These are phyloP conservation scores for Netelia inedita DNA, from an alignment of 2,888 invertebrate species.

Conservation along the genomic window DNA sequence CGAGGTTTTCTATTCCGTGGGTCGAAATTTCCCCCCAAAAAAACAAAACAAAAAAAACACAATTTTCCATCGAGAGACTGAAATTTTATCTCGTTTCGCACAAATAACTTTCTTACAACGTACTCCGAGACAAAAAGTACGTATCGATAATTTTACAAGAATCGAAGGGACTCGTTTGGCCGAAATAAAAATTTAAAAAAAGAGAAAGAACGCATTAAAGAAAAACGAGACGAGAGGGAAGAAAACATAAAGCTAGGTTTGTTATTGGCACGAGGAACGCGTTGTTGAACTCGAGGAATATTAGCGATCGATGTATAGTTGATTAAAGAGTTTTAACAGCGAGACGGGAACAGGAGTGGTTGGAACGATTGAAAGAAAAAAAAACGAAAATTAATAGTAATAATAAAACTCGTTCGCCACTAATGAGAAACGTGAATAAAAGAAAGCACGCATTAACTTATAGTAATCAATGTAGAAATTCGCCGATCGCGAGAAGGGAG, in stretches of 20 bases:
- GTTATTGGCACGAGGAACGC: slow-evolving; percentile 41
- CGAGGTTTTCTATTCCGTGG: too few species aligned
- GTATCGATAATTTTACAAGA: background rate
- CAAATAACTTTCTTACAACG: background rate
- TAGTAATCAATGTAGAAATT: slow-evolving; percentile 61
- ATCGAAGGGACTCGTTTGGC: background rate
- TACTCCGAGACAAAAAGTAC: background rate
- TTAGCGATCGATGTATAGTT: slow-evolving; percentile 69
- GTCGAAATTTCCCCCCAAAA: too few species aligned
- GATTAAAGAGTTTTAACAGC: slow-evolving; percentile 58
- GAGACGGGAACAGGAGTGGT: slow-evolving; percentile 6
- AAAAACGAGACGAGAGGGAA: background rate
- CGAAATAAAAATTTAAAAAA: background rate
- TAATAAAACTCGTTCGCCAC: slow-evolving; percentile 32
- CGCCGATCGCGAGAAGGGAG: slow-evolving; percentile 46
- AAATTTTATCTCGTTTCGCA: slow-evolving; percentile 1
- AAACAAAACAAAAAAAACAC: background rate
- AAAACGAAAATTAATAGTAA: background rate
- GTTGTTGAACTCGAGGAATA: slow-evolving; percentile 34
- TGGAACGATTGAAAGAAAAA: background rate
- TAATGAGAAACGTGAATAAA: slow-evolving; percentile 14
- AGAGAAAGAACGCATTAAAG: slow-evolving; percentile 13
- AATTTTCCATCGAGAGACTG: slow-evolving; percentile 9
- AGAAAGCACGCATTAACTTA: slow-evolving; percentile 35
- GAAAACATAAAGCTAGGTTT: slow-evolving; percentile 35